phyloP scores from a whole-genome alignment of 2,888 invertebrate genomes.

The Saturnia pavonia region DNA sequence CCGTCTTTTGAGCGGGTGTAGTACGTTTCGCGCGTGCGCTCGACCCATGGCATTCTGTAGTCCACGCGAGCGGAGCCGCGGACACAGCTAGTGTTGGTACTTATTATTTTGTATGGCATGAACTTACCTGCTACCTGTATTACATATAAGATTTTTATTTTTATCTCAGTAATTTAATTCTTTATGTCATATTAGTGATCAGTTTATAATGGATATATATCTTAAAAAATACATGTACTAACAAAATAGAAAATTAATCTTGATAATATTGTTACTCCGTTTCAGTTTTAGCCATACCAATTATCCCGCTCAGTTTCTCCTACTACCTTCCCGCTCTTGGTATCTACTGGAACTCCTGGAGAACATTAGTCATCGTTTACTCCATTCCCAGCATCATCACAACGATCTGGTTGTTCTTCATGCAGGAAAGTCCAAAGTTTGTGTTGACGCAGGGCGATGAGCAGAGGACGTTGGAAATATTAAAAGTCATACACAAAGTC shows the following conservation, averaged over 20 bases:
- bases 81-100: too few relatives aligned
- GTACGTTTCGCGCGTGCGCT: too few relatives aligned
- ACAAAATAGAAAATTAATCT: too few relatives aligned
- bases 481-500: conserved; percentile 54
- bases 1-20: too few relatives aligned
- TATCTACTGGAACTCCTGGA: conserved; percentile 86
- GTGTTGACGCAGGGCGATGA: conserved; percentile 81
- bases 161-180: too few relatives aligned
- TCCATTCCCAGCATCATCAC: conserved; percentile 83
- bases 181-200: background rate
- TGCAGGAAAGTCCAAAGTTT: conserved; percentile 91
- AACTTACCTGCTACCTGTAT: too few relatives aligned
- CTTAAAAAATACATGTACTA: background rate
- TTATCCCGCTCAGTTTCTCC: conserved; percentile 81
- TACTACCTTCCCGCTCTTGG: conserved; percentile 59
- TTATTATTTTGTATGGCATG: too few relatives aligned
- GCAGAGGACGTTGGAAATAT: conserved; percentile 76
- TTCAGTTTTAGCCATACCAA: conserved; percentile 83
- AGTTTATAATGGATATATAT: too few relatives aligned
- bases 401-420: conserved; percentile 74
- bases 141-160: too few relatives aligned
- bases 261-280: conserved; percentile 23
- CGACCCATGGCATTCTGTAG: too few relatives aligned
- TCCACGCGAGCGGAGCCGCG: too few relatives aligned
- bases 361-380: conserved; percentile 85